Evolutionary conservation across 2,797 vertebrate genomes (phyloP).

Genomic region (Thalassophryne amazonica): DNA sequence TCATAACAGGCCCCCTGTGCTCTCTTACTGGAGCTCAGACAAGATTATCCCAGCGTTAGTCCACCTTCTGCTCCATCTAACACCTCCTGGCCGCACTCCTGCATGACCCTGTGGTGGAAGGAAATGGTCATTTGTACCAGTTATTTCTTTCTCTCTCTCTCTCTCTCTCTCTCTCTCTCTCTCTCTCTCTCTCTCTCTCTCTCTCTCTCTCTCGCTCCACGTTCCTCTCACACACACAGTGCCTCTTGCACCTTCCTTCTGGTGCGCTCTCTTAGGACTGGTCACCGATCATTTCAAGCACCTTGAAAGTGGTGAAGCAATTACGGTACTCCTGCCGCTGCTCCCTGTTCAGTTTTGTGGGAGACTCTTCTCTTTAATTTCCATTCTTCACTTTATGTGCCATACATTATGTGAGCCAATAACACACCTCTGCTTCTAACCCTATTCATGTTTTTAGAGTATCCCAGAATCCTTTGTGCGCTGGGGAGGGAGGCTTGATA

Average conservation of each 20-base stretch:
- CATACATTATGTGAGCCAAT: constrained; percentile 32
- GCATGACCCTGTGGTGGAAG: constrained; percentile 54
- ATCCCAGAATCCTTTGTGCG: too few species aligned
- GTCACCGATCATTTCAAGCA: constrained; percentile 72
- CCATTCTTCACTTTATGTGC: constrained; percentile 45
- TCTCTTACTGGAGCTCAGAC: constrained; percentile 60
- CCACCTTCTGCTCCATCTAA: constrained; percentile 57
- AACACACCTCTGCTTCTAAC: constrained; percentile 29
- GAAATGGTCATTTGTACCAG: constrained; percentile 66
- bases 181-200: constrained; percentile 11
- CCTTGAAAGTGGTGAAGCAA: constrained; percentile 62
- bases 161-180: constrained; percentile 15
- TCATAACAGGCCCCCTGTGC: constrained; percentile 70
- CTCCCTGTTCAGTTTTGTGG: constrained; percentile 42
- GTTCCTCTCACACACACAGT: constrained; percentile 9
- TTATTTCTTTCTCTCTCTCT: constrained; percentile 45
- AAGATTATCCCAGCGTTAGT: constrained; percentile 72
- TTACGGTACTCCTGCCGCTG: constrained; percentile 43
- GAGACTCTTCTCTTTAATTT: constrained; percentile 53
- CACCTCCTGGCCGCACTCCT: constrained; percentile 53
- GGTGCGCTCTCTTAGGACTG: constrained; percentile 46
- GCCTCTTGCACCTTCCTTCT: constrained; percentile 21
- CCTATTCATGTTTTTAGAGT: too few species aligned
- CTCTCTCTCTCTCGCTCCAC: constrained; percentile 14
- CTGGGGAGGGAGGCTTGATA: too few species aligned